Conservation (phyloP, 2,888 invertebrate species). For the Anthrax anthrax region DNA sequence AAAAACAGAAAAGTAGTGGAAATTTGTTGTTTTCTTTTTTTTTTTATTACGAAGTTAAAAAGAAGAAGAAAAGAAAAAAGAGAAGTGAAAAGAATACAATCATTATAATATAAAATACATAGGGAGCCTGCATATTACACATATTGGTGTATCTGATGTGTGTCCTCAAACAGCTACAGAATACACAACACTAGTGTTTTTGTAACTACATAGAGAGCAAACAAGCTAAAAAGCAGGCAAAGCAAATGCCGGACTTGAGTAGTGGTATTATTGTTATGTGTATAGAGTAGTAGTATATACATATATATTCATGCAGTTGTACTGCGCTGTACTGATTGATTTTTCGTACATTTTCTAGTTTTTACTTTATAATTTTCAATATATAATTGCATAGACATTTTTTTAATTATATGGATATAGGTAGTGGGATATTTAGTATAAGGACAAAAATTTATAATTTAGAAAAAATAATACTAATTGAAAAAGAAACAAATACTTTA, state of each 20-base stretch:
- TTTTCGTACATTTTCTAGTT: slow-evolving; percentile 7
- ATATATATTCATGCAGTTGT: slow-evolving; percentile 17
- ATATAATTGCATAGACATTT: neutral
- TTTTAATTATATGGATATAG: neutral
- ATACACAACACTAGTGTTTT: neutral
- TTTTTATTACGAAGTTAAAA: neutral
- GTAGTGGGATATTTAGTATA: neutral
- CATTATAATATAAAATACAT: neutral
- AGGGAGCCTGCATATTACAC: neutral
- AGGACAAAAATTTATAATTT: neutral
- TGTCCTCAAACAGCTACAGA: neutral
- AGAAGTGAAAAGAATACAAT: neutral
- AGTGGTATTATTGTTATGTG: slow-evolving; percentile 7
- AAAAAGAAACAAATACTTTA: too few relatives aligned
- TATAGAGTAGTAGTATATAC: too few relatives aligned
- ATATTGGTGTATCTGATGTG: neutral
- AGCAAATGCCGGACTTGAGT: slow-evolving; percentile 13
- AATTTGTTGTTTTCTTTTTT: neutral
- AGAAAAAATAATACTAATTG: neutral
- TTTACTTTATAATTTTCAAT: neutral
- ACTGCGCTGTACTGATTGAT: slow-evolving; percentile 18
- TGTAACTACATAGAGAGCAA: too few relatives aligned
- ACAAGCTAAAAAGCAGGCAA: slow-evolving; percentile 3
- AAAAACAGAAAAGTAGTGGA: neutral
- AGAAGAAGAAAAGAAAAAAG: neutral